Conservation (phyloP, 2,888 invertebrate genomes). For the Pinctada fucata region DNA sequence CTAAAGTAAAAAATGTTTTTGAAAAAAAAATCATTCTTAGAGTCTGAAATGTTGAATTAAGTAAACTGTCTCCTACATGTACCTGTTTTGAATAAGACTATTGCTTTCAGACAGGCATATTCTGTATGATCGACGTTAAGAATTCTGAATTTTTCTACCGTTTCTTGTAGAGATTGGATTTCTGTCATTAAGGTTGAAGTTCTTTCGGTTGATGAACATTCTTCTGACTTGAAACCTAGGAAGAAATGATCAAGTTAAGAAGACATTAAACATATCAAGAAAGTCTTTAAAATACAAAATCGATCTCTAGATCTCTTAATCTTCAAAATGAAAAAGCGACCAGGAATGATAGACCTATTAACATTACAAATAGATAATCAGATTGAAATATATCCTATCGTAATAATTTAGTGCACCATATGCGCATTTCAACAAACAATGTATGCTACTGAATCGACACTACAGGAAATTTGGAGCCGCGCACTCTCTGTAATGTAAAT, state of each 20-base stretch:
- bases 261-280: too few relatives aligned
- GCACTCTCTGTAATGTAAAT: too few relatives aligned
- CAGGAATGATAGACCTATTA: not conserved
- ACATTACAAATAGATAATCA: not conserved
- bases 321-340: too few relatives aligned
- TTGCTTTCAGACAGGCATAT: slow-evolving; percentile 88
- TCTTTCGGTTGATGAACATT: slow-evolving; percentile 66
- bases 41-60: too few relatives aligned
- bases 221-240: slow-evolving; percentile 63
- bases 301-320: too few relatives aligned
- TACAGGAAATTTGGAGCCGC: too few relatives aligned
- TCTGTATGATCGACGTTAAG: slow-evolving; percentile 89
- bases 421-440: too few relatives aligned
- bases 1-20: too few relatives aligned
- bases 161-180: slow-evolving; percentile 79
- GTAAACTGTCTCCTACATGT: slow-evolving; percentile 34
- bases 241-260: not conserved
- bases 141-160: slow-evolving; percentile 84
- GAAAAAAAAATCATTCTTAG: too few relatives aligned
- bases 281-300: too few relatives aligned
- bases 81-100: slow-evolving; percentile 89
- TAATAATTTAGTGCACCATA: too few relatives aligned
- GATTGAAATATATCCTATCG: not conserved
- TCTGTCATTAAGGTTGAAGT: slow-evolving; percentile 69
- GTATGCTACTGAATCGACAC: too few relatives aligned